Evolutionary conservation across 64 coral and sea anemone genomes (phyloP).

Genomic region (Cladopsammia gracilis): DNA sequence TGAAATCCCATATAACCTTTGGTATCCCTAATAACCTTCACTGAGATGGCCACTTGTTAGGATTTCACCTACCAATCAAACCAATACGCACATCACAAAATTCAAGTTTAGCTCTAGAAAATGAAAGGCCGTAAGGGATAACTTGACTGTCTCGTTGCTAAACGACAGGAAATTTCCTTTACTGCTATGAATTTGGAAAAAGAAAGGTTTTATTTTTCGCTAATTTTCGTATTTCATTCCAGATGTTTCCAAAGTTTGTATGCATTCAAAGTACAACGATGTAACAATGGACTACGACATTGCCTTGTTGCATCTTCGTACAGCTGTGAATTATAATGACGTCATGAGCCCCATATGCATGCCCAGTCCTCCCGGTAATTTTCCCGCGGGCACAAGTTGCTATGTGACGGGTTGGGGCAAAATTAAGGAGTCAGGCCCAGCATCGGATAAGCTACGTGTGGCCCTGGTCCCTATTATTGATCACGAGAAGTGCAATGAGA

Average conservation of each 20-base stretch:
- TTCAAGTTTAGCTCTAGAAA: too few relatives aligned
- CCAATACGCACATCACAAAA: too few relatives aligned
- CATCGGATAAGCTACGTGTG: constrained; percentile 51
- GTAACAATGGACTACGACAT: constrained; percentile 64
- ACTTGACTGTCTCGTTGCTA: too few relatives aligned
- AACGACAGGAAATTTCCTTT: too few relatives aligned
- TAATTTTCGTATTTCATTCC: background rate
- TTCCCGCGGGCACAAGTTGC: background rate
- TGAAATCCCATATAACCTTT: too few relatives aligned
- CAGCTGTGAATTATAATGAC: constrained; percentile 36
- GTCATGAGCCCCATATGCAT: constrained; percentile 63
- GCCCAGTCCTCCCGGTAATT: constrained; percentile 4
- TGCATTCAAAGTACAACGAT: constrained; percentile 66
- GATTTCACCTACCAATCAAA: too few relatives aligned
- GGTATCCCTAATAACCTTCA: too few relatives aligned
- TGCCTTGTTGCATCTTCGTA: constrained; percentile 41
- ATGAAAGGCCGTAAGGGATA: too few relatives aligned
- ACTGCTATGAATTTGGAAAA: too few relatives aligned
- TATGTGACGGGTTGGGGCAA: constrained; percentile 72
- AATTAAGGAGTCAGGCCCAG: constrained; percentile 16
- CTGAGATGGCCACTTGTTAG: too few relatives aligned
- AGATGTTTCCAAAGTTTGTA: constrained; percentile 62
- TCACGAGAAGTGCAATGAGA: constrained; percentile 26
- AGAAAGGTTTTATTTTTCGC: too few relatives aligned
- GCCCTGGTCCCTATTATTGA: constrained; percentile 64